Base-by-base conservation (phyloP, 2,797 vertebrate genomes). In the Sphaeramia orbicularis region DNA sequence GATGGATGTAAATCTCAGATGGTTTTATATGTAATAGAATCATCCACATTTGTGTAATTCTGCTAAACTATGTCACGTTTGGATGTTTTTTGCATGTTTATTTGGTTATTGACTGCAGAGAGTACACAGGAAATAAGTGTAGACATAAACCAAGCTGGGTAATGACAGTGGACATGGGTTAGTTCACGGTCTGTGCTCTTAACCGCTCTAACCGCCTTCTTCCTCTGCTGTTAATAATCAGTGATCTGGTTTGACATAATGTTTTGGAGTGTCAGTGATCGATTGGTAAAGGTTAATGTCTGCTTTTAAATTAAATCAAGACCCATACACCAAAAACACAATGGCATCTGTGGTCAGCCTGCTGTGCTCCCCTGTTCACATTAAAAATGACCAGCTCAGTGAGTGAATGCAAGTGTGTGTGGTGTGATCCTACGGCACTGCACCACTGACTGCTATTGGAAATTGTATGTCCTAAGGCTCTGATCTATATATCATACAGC, bases 401-500 rank as follows among this genome's bases (percentile, higher is more conserved):
- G 53, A 41, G 47, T 57, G 45, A 41, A 41, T 19, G 18, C 38
- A 19, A 32, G 30, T 65, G 43, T 44, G 66, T 16, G 21, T 7
- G 9, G 40, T 21, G 19, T 47, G 38, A 61, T 59, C 41, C 35
- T 36, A 71, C 15, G 8, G 51, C 57, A 40, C 65, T 78, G 76
- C 83, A 70, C 61, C 44, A 67, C 56, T 74, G 68, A 69, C 70
- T 57, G 36, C 60, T 67, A 84, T 86, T 61, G 72, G 85, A 86
- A 86, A 73, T 50, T 60, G 42, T 47, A 53, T 78, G 44, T 67
- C 90, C 90, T 62, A 1, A 61, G 83, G 91, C 83, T 77, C 30
- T 82, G 80, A 91, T 92, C 91, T 59, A 84, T 81, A 88, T 63
- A 70, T 67, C 54, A 64, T 48, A 76, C 38, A 69, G 71, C 57